Percentiles rank a stretch among this genome's conserved stretches.
Conservation (phyloP, 2,888 invertebrate species). For the Pteria penguin region DNA sequence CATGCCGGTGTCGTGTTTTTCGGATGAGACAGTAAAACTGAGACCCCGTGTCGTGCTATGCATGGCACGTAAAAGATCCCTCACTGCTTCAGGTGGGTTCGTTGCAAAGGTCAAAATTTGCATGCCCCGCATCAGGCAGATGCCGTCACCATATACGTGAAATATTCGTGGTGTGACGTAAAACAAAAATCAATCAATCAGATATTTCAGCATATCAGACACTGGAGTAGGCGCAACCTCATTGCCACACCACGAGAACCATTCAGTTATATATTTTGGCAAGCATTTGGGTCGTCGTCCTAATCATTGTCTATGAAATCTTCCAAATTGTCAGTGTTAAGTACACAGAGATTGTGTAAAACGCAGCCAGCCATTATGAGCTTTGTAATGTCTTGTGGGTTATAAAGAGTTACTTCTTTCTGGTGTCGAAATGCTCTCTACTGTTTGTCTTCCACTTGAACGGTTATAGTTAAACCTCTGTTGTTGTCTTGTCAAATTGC, state of each 20-base stretch:
- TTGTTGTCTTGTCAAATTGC: constrained; percentile 28
- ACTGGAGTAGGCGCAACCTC: constrained; percentile 20
- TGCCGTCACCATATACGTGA: too few species aligned
- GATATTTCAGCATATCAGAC: too few species aligned
- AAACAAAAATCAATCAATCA: too few species aligned
- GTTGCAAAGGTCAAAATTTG: too few species aligned
- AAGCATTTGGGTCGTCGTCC: background rate
- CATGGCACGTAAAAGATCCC: too few species aligned
- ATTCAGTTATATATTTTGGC: constrained; percentile 10
- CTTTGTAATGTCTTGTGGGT: constrained; percentile 2
- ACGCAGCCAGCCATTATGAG: constrained; percentile 31
- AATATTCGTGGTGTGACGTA: too few species aligned
- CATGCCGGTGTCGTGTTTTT: too few species aligned
- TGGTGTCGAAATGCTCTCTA: constrained; percentile 39
- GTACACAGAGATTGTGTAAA: constrained; percentile 29
- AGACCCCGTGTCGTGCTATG: too few species aligned
- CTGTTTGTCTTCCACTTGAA: constrained; percentile 36
- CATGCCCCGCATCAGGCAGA: too few species aligned
- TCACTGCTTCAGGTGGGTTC: too few species aligned
- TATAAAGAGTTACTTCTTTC: constrained; percentile 14
- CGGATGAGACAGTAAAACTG: too few species aligned
- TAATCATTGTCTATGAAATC: constrained; percentile 71
- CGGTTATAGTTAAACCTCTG: constrained; percentile 32
- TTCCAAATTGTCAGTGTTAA: constrained; percentile 31
- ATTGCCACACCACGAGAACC: constrained; percentile 15